Evolutionary conservation across 2,888 invertebrate species (phyloP).

Genomic region (Thalpophila matura): DNA sequence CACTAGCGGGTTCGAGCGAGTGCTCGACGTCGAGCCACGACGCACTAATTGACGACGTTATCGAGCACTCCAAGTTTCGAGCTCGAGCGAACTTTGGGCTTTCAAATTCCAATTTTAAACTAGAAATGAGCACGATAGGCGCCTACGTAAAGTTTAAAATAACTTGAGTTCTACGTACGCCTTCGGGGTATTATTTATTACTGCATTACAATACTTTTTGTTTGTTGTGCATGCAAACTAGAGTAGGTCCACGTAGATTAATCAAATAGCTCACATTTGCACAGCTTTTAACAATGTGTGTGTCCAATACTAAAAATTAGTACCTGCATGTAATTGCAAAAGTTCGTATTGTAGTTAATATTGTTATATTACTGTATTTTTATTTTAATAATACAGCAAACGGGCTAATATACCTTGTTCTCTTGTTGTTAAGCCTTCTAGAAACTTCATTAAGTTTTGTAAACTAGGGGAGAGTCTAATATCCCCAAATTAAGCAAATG

Average conservation of each 20-base stretch:
- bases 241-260: neutral
- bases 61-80: slow-evolving; percentile 80
- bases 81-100: slow-evolving; percentile 77
- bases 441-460: slow-evolving; percentile 23
- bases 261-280: neutral
- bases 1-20: slow-evolving; percentile 54
- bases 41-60: slow-evolving; percentile 87
- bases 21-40: slow-evolving; percentile 67
- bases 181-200: slow-evolving; percentile 56
- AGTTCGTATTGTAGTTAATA: no score
- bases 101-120: slow-evolving; percentile 86
- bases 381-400: slow-evolving; percentile 8
- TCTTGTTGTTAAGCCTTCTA: slow-evolving; percentile 4
- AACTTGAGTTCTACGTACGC: slow-evolving; percentile 66
- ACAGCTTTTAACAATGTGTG: slow-evolving; percentile 10
- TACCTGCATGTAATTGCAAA: no score
- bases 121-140: slow-evolving; percentile 75
- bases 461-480: slow-evolving; percentile 35
- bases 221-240: neutral
- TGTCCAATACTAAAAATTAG: no score
- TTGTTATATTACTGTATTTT: no score
- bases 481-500: slow-evolving; percentile 66
- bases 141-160: slow-evolving; percentile 76
- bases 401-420: neutral
- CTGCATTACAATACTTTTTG: neutral